phyloP scores from a whole-genome alignment of 2,888 invertebrate genomes.

The Xylota sylvarum region DNA sequence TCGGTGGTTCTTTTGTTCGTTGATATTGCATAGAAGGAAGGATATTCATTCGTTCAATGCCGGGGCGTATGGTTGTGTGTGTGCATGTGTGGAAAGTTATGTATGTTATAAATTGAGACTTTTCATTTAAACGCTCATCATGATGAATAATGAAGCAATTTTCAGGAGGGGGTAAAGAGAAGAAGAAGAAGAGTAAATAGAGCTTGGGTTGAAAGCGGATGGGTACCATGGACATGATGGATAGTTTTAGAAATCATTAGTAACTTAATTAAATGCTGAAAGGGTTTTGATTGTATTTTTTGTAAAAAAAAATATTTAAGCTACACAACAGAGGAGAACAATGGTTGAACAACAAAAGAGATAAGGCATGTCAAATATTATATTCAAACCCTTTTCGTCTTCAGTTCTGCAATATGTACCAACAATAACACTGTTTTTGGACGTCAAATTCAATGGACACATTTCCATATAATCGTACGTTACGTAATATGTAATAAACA shows the following conservation, averaged over 20 bases:
- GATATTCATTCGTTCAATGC: not conserved
- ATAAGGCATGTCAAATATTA: too few species aligned
- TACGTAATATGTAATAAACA: too few species aligned
- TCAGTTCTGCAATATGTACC: too few species aligned
- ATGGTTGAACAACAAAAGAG: not conserved
- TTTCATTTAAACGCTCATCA: slow-evolving; percentile 3
- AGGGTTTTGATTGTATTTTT: not conserved
- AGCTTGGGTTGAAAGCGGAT: not conserved
- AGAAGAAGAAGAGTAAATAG: not conserved
- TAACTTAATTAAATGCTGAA: not conserved
- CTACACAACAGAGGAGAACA: not conserved
- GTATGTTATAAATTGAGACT: not conserved
- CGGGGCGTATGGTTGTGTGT: not conserved
- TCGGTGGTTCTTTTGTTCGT: slow-evolving; percentile 10
- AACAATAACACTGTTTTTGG: too few species aligned
- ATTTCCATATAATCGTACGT: too few species aligned
- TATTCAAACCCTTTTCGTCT: too few species aligned
- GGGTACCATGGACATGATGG: not conserved
- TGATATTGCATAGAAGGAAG: not conserved
- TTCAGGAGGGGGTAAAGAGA: not conserved
- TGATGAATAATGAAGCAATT: slow-evolving; percentile 20
- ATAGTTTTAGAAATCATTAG: not conserved
- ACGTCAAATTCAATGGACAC: too few species aligned
- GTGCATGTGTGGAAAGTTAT: not conserved
- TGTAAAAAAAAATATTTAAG: not conserved